phyloP scores from a whole-genome alignment of 2,113 vertebrate genomes.

The Herpetotheres cachinnans region DNA sequence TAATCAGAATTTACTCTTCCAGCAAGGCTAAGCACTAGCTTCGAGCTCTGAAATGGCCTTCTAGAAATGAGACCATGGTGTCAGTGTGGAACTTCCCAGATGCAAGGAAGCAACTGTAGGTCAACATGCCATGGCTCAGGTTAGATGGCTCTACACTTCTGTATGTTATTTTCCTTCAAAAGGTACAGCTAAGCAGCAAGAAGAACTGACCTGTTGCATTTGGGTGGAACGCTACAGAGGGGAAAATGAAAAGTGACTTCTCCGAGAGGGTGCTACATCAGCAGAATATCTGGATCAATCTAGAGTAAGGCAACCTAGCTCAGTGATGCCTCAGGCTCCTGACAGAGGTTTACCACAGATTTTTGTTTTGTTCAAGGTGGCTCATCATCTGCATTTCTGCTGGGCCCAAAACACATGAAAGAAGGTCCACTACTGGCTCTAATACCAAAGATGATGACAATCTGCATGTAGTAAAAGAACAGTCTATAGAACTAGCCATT shows the following conservation, averaged over 20 bases:
- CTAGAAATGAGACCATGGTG: neutral
- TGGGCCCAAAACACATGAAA: neutral
- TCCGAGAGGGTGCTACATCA: neutral
- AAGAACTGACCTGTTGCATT: neutral
- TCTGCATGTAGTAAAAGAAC: neutral
- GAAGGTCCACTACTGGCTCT: neutral
- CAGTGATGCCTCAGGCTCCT: neutral
- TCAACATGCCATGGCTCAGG: neutral
- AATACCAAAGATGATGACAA: neutral
- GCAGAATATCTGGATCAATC: neutral
- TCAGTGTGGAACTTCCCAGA: neutral
- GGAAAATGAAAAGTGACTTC: neutral
- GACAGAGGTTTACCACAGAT: neutral
- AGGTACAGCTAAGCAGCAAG: neutral
- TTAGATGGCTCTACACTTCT: neutral
- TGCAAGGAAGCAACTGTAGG: neutral
- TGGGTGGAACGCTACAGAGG: neutral
- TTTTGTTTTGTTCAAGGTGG: neutral
- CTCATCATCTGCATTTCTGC: neutral
- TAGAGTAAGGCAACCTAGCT: neutral
- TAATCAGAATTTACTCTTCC: neutral
- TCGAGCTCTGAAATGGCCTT: neutral
- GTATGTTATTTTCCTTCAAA: neutral
- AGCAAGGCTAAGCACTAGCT: neutral
- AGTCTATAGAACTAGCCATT: neutral